Conservation (phyloP, 2,888 invertebrate genomes). For the Chirona hameri region DNA sequence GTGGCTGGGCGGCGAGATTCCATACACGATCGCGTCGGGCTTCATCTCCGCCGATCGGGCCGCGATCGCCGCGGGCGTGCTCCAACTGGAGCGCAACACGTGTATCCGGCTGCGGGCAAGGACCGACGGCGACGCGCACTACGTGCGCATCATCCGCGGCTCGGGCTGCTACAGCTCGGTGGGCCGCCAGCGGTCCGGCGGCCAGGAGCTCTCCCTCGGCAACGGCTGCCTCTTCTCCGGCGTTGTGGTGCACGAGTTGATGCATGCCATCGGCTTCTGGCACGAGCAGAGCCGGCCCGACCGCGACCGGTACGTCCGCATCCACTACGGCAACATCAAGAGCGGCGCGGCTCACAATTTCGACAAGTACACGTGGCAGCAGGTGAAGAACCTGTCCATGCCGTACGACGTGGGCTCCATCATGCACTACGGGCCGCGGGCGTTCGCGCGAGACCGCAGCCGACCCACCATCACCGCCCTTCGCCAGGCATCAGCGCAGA, state of each 20-base stretch:
- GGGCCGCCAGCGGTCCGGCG: slow-evolving; percentile 49
- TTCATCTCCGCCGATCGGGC: background rate
- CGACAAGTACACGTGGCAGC: slow-evolving; percentile 43
- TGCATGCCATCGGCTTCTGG: slow-evolving; percentile 53
- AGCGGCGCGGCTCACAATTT: slow-evolving; percentile 45
- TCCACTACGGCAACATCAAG: slow-evolving; percentile 45
- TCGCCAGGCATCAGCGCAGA: slow-evolving; percentile 25
- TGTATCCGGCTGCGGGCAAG: no score
- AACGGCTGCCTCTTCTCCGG: slow-evolving; percentile 45
- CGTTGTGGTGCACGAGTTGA: slow-evolving; percentile 51
- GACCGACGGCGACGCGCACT: no score
- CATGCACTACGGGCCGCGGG: slow-evolving; percentile 41
- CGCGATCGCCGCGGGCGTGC: no score
- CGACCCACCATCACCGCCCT: slow-evolving; percentile 39
- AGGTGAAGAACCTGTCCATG: slow-evolving; percentile 40
- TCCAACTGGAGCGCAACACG: no score
- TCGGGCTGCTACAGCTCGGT: slow-evolving; percentile 47
- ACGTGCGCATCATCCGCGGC: background rate
- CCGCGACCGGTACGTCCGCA: slow-evolving; percentile 49
- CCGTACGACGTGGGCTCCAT: slow-evolving; percentile 41
- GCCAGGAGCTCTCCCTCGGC: slow-evolving; percentile 49
- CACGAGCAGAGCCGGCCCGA: slow-evolving; percentile 53
- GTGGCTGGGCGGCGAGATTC: no score
- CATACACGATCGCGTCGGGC: no score
- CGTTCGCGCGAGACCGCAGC: slow-evolving; percentile 39